These are phyloP conservation scores for Zosterops japonicus DNA, from an alignment of 2,113 vertebrate genomes.

Conservation along the genomic window DNA sequence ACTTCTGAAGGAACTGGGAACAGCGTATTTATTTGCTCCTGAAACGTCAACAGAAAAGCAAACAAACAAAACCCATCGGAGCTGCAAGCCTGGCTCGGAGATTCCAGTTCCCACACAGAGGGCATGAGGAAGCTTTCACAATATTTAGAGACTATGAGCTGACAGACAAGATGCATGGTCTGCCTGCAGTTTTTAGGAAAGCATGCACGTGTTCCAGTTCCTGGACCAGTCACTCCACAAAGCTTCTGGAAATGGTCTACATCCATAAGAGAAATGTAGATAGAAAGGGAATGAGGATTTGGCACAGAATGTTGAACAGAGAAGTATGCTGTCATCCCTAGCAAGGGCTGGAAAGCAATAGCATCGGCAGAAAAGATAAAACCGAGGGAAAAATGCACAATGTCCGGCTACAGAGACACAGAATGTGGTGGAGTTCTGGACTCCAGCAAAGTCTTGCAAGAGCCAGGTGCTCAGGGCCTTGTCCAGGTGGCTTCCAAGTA, in stretches of 20 bases:
- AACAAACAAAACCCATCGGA: background rate
- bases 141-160: background rate
- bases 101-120: background rate
- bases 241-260: background rate
- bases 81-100: background rate
- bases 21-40: fast-evolving
- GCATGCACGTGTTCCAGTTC: background rate
- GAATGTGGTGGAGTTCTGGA: background rate
- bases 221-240: background rate
- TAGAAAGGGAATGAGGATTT: background rate
- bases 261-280: background rate
- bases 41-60: background rate
- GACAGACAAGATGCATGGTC: background rate
- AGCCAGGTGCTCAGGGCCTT: fast-evolving
- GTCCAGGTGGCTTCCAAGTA: fast-evolving
- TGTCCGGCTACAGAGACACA: background rate
- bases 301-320: background rate
- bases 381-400: background rate
- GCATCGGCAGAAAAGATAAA: background rate
- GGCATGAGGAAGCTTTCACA: background rate
- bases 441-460: no score
- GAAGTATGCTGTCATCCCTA: background rate
- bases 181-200: background rate
- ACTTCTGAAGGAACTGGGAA: background rate
- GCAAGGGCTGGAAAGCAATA: background rate